Evolutionary conservation across 1,140 invertebrate species (phyloP).

Genomic region (Potamilus streckersoni): DNA sequence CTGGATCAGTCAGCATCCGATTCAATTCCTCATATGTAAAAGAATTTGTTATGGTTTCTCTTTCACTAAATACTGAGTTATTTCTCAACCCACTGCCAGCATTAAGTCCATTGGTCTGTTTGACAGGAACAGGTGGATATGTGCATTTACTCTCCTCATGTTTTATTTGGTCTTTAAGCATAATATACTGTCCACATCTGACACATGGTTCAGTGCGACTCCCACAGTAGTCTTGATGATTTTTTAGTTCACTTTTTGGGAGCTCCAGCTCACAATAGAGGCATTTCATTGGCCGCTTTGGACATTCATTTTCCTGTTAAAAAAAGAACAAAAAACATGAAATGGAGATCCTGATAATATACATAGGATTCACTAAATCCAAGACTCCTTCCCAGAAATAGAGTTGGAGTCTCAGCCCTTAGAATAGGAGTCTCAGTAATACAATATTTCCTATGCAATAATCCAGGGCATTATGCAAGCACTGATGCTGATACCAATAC

Average conservation of each 20-base stretch:
- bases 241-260: slow-evolving; percentile 71
- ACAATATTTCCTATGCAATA: background rate
- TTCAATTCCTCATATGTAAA: too few species aligned
- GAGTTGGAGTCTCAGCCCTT: too few species aligned
- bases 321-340: slow-evolving; percentile 1
- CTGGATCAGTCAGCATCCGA: too few species aligned
- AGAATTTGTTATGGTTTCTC: too few species aligned
- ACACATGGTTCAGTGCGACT: slow-evolving; percentile 76
- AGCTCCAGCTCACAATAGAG: slow-evolving; percentile 76
- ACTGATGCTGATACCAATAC: too few species aligned
- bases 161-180: slow-evolving; percentile 75
- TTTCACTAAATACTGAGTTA: too few species aligned
- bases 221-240: slow-evolving; percentile 77
- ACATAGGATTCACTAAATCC: background rate
- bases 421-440: background rate
- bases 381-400: background rate
- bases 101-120: too few species aligned
- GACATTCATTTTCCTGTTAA: slow-evolving; percentile 61
- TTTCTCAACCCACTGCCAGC: too few species aligned
- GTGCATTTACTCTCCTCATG: slow-evolving; percentile 73
- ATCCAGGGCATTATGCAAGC: too few species aligned
- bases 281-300: slow-evolving; percentile 68
- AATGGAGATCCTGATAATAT: slow-evolving; percentile 2
- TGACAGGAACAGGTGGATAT: slow-evolving; percentile 30
- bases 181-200: slow-evolving; percentile 76